Evolutionary conservation across 1,140 invertebrate genomes (phyloP).

Genomic region (Venturia canescens): DNA sequence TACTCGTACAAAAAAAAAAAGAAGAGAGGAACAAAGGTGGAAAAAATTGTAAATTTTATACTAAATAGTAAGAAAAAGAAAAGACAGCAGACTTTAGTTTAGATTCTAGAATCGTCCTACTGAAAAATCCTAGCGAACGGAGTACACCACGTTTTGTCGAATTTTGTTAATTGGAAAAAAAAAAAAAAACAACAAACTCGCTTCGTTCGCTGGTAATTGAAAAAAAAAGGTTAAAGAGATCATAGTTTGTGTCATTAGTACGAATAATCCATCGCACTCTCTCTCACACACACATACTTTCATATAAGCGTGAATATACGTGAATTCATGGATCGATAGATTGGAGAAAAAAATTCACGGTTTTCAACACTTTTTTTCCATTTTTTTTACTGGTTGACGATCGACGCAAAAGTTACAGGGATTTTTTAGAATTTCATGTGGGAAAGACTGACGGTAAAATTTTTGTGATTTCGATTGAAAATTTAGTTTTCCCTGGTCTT

Average conservation of each 20-base stretch:
- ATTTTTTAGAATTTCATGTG: too few species aligned
- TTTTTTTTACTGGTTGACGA: too few species aligned
- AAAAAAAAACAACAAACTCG: not conserved
- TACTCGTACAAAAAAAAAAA: too few species aligned
- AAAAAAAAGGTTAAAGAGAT: constrained; percentile 32
- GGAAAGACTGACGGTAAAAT: too few species aligned
- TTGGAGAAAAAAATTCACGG: not conserved
- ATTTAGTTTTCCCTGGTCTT: too few species aligned
- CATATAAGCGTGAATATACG: not conserved
- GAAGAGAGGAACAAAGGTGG: too few species aligned
- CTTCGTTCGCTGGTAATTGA: not conserved
- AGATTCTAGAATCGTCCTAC: not conserved
- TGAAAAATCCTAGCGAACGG: not conserved
- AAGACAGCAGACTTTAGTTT: constrained; percentile 8
- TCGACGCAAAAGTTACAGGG: too few species aligned
- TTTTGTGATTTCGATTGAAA: not conserved
- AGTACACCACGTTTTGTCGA: not conserved
- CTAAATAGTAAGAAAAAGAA: not conserved
- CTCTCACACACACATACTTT: not conserved
- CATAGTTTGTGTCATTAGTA: constrained; percentile 41
- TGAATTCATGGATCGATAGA: not conserved
- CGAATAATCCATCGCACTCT: constrained; percentile 21
- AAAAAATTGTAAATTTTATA: constrained; percentile 42
- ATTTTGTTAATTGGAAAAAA: not conserved
- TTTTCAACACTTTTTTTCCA: too few species aligned